Evolutionary conservation across 2,113 vertebrate genomes (phyloP), one percentile per base, ranked within the genome.

Genomic region (Rhineura floridana): DNA sequence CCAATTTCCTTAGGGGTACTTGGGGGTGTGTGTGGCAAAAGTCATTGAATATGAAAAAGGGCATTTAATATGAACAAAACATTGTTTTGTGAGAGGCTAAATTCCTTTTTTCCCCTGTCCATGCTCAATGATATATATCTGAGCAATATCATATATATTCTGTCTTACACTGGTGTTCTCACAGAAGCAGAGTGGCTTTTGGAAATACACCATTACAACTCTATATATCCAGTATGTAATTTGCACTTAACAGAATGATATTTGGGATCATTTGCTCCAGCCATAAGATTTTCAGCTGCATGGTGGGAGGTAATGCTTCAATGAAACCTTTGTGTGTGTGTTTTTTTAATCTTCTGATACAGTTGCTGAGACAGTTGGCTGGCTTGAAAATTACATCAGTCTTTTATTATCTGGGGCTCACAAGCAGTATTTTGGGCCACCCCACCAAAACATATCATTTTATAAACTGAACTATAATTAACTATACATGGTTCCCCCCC

Each of bases 221-320:
- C 97, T 89, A 95, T 96, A 95, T 92, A 98, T 97, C 97, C 96
- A 96, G 96, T 97, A 97, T 97, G 98, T 98, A 98, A 98, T 98
- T 96, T 97, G 96, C 97, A 96, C 97, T 98, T 97, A 97, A 96
- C 89, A 90, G 94, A 95, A 93, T 96, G 94, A 97, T 97, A 97
- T 97, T 96, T 97, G 94, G 95, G 96, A 90, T 95, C 94, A 93
- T 95, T 96, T 92, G 85, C 94, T 94, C 91, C 85, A 92, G 89
- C 94, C 97, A 90, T 95, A 91, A 94, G 94, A 96, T 95, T 93
- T 95, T 96, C 96, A 96, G 96, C 92, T 93, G 92, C 97, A 87
- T 89, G 72, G 96, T 98, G 97, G 97, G 98, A 97, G 97, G 97
- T 94, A 94, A 95, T 87, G 95, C 96, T 95, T 98, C 97, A 96